Evolutionary conservation across 1,140 invertebrate species (phyloP).

Genomic region (Bombus haemorrhoidalis): DNA sequence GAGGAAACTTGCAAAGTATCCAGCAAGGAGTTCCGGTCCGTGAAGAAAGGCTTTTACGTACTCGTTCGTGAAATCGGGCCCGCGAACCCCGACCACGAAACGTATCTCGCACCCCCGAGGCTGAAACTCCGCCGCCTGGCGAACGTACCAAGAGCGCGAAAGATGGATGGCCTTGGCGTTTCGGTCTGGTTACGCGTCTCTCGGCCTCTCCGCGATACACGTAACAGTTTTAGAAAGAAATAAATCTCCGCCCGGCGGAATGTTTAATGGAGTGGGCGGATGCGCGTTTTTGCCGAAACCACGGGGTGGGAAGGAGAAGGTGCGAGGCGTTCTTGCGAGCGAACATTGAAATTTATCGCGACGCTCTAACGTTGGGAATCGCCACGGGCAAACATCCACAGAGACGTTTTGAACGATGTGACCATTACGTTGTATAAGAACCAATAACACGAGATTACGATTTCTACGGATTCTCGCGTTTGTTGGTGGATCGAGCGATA

Average conservation of each 20-base stretch:
- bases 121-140: constrained; percentile 17
- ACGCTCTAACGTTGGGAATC: constrained; percentile 8
- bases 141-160: constrained; percentile 14
- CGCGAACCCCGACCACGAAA: constrained; percentile 44
- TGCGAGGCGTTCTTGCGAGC: constrained; percentile 28
- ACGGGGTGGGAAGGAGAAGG: not conserved
- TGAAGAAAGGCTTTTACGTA: constrained; percentile 62
- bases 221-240: constrained; percentile 52
- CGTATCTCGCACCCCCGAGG: constrained; percentile 50
- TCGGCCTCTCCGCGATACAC: constrained; percentile 19
- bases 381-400: not conserved
- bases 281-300: constrained; percentile 26
- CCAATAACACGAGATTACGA: not conserved
- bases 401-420: not conserved
- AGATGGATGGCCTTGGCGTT: constrained; percentile 58
- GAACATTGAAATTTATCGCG: constrained; percentile 38
- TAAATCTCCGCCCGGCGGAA: constrained; percentile 33
- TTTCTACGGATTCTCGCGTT: not conserved
- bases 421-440: not conserved
- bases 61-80: constrained; percentile 68
- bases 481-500: not conserved
- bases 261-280: constrained; percentile 52
- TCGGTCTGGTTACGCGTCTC: constrained; percentile 50
- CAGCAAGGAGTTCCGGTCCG: constrained; percentile 64
- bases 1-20: constrained; percentile 78